Evolutionary conservation across 2,113 vertebrate species (phyloP), one percentile per base, ranked within the genome.

Genomic region (Struthidea cinerea): DNA sequence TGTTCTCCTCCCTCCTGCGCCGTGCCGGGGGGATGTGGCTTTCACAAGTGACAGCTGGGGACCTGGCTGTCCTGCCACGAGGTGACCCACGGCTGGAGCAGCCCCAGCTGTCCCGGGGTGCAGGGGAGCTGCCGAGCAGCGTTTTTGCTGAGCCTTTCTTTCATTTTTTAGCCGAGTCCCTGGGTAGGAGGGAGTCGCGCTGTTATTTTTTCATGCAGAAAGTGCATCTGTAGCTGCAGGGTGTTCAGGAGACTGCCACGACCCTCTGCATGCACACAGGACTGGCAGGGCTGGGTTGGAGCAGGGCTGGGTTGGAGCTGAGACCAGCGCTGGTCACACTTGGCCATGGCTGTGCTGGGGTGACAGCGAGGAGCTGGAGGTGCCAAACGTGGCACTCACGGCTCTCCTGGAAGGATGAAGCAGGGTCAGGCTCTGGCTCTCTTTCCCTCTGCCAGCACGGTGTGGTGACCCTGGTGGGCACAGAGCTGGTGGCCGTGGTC

Each of bases 41-140:
- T 90, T 90, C 10, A 21, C 76, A 41, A 86, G 88, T 56, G 92
- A 47, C 94, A 96, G 93, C 93, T 95, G 96, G 71, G 76, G 84
- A 80, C 75, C 49, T 44, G 84, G 30, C 30, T 65, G 74, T 67
- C 42, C 73, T 93, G 90, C 69, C 42, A 26, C 2, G 23, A 55
- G 55, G 56, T 79, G 63, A 90, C 71, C 53, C 1, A 1, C 0
- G 17, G 46, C 74, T 1, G 5, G 42, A 84, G 81, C 64, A 39
- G 87, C 52, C 35, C 23, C 86, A 86, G 67, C 84, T 87, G 87
- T 64, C 71, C 71, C 61, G 1, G 70, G 70, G 33, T 67, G 73
- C 80, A 47, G 64, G 30, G 42, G 65, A 86, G 80, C 44, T 39
- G 64, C 55, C 33, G 47, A 50, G 61, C 77, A 69, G 55, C 14